Percentiles rank a stretch among this genome's conserved stretches.
Evolutionary conservation across 2,888 invertebrate genomes (phyloP).

Genomic region (Clepsis dumicolana): DNA sequence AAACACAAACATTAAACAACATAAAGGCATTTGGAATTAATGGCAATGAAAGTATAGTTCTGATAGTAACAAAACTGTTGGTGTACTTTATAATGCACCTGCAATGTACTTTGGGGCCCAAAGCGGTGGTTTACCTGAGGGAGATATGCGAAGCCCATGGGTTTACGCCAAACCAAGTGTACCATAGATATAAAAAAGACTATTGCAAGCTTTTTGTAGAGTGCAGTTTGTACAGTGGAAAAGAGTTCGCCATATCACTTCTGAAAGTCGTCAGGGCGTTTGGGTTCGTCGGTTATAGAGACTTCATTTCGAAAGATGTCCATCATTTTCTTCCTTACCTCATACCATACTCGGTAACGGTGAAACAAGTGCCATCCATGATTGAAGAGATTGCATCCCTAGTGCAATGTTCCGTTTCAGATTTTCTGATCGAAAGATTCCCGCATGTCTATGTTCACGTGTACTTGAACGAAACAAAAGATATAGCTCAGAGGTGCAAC

Average conservation of each 20-base stretch:
- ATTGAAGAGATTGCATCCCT: slow-evolving; percentile 88
- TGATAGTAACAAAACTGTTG: slow-evolving; percentile 82
- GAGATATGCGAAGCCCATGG: slow-evolving; percentile 85
- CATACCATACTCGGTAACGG: slow-evolving; percentile 85
- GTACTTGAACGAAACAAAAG: slow-evolving; percentile 87
- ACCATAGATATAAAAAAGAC: slow-evolving; percentile 87
- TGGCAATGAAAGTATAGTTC: slow-evolving; percentile 67
- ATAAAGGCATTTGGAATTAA: slow-evolving; percentile 82
- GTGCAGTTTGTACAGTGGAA: slow-evolving; percentile 85
- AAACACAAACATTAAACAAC: slow-evolving; percentile 82
- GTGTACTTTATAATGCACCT: slow-evolving; percentile 88
- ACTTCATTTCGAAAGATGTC: slow-evolving; percentile 89
- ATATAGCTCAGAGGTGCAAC: slow-evolving; percentile 87
- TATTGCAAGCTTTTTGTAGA: slow-evolving; percentile 87
- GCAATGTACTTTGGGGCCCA: slow-evolving; percentile 84
- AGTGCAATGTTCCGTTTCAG: slow-evolving; percentile 85
- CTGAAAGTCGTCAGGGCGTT: slow-evolving; percentile 88
- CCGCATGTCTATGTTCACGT: slow-evolving; percentile 90
- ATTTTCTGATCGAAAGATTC: slow-evolving; percentile 88
- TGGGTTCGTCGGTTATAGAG: slow-evolving; percentile 89
- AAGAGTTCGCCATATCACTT: slow-evolving; percentile 86
- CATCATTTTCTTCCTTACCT: slow-evolving; percentile 89
- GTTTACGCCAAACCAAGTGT: slow-evolving; percentile 85
- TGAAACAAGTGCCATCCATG: slow-evolving; percentile 85
- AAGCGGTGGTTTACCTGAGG: slow-evolving; percentile 85